phyloP scores from a whole-genome alignment of 2,113 vertebrate genomes.

The Microtus richardsoni region DNA sequence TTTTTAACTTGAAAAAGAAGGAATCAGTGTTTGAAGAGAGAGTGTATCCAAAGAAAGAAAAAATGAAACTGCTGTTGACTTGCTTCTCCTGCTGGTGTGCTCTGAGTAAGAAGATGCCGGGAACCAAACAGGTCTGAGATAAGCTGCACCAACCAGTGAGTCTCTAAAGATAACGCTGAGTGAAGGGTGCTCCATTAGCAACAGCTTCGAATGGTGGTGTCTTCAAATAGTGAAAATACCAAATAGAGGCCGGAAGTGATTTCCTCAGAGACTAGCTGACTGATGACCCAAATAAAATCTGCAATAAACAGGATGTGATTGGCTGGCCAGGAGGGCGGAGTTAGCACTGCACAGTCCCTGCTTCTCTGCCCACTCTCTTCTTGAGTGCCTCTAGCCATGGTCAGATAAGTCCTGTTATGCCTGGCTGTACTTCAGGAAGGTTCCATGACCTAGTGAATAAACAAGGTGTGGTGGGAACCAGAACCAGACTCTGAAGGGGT shows the following conservation, averaged over 20 bases:
- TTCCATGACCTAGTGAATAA: constrained; percentile 4
- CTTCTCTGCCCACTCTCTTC: background rate
- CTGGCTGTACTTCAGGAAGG: constrained; percentile 13
- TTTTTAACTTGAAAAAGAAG: background rate
- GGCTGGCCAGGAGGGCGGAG: background rate
- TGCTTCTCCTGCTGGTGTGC: background rate
- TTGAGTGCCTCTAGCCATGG: background rate
- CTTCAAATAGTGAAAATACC: background rate
- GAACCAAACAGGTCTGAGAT: background rate
- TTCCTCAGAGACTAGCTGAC: background rate
- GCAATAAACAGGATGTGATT: background rate
- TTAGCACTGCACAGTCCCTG: background rate
- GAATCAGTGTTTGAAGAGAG: background rate
- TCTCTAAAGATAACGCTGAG: background rate
- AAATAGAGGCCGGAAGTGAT: background rate
- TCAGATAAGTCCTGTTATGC: background rate
- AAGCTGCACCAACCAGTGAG: background rate
- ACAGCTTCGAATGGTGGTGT: background rate
- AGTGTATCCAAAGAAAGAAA: background rate
- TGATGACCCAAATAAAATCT: background rate
- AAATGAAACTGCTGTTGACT: background rate
- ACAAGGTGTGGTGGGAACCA: constrained; percentile 46
- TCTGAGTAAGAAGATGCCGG: background rate
- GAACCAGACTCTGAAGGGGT: background rate
- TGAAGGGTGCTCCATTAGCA: background rate